phyloP scores from a whole-genome alignment of 1,140 invertebrate species.

The Sycophila sp. region DNA sequence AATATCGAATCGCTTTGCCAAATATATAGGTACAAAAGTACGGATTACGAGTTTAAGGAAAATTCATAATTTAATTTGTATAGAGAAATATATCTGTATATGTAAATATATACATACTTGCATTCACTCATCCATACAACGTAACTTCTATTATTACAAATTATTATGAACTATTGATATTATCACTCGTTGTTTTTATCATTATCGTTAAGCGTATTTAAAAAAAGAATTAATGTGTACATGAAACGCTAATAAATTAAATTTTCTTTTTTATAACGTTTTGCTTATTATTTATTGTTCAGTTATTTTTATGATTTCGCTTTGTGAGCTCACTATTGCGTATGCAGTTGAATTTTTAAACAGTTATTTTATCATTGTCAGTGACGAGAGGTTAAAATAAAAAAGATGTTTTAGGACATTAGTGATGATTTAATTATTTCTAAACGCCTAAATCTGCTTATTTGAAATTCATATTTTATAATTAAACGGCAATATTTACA shows the following conservation, averaged over 20 bases:
- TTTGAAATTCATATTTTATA: not conserved
- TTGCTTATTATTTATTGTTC: conserved; percentile 13
- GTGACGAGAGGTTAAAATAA: conserved; percentile 17
- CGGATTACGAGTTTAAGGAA: conserved; percentile 42
- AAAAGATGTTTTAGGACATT: conserved; percentile 6
- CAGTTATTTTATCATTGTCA: conserved; percentile 14
- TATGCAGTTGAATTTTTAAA: conserved; percentile 8
- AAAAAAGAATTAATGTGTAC: conserved; percentile 50
- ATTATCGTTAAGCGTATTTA: conserved; percentile 44
- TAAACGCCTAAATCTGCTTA: not conserved
- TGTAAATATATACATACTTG: conserved; percentile 47
- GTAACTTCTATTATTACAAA: conserved; percentile 42
- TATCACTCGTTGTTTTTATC: conserved; percentile 45
- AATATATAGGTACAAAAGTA: conserved; percentile 49
- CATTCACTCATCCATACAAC: conserved; percentile 41
- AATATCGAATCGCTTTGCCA: conserved; percentile 45
- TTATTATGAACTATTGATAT: conserved; percentile 12
- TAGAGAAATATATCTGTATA: conserved; percentile 46
- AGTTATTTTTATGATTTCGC: not conserved
- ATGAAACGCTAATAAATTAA: conserved; percentile 58
- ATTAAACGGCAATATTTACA: not conserved
- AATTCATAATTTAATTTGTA: conserved; percentile 54
- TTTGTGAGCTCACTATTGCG: conserved; percentile 30
- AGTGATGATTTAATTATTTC: conserved; percentile 9
- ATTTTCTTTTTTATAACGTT: conserved; percentile 45